Evolutionary conservation across 2,797 vertebrate genomes (phyloP).

Genomic region (Anisognathus igniventris): DNA sequence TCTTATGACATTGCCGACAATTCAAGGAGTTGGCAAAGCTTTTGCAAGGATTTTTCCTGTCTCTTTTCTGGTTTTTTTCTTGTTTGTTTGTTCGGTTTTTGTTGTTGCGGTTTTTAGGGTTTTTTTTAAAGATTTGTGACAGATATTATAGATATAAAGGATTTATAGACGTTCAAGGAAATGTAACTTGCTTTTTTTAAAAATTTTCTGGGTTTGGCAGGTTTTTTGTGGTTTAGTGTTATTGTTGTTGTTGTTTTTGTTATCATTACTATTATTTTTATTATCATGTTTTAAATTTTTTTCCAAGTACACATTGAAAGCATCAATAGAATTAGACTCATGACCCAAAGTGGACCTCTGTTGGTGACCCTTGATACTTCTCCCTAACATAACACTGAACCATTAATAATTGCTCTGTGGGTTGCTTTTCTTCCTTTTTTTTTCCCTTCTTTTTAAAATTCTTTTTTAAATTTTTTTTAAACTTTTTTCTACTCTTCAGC

Average conservation of each 20-base stretch:
- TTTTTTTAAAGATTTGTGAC: background rate
- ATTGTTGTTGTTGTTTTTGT: fast-evolving
- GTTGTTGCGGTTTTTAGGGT: background rate
- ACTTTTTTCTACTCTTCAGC: background rate
- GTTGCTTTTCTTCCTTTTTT: background rate
- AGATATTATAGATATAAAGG: too few species aligned
- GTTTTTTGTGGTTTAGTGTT: background rate
- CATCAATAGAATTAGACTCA: background rate
- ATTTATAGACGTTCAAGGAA: background rate
- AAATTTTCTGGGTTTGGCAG: background rate
- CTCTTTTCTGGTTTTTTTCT: background rate
- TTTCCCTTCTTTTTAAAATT: background rate
- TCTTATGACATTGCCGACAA: background rate
- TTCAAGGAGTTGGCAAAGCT: background rate
- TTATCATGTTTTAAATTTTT: background rate
- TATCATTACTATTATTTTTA: background rate
- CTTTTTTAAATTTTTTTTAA: fast-evolving
- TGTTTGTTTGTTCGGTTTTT: background rate
- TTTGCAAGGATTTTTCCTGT: background rate
- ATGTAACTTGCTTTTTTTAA: background rate
- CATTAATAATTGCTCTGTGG: background rate
- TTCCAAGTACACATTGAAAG: background rate
- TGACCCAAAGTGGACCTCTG: background rate
- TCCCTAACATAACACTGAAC: background rate
- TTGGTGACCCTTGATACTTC: background rate